These are phyloP conservation scores for Melinopterus prodromus DNA, from an alignment of 2,888 invertebrate genomes.

Conservation along the genomic window DNA sequence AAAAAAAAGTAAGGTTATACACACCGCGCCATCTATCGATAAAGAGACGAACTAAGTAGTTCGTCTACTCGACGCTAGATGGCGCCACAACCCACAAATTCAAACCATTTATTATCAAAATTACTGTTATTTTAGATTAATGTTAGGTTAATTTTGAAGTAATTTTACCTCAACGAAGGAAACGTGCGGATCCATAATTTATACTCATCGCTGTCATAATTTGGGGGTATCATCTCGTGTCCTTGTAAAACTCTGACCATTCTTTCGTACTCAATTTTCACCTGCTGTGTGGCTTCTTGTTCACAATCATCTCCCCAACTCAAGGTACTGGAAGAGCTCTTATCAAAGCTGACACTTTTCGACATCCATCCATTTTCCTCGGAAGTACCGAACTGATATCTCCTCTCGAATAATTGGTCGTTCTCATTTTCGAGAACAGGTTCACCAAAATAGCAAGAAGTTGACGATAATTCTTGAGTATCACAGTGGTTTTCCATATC, in stretches of 20 bases:
- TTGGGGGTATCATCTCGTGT: slow-evolving; percentile 62
- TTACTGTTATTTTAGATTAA: not conserved
- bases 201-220: slow-evolving; percentile 66
- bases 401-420: slow-evolving; percentile 6
- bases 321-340: slow-evolving; percentile 57
- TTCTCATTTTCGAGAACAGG: slow-evolving; percentile 5
- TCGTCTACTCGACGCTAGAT: not conserved
- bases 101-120: not conserved
- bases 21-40: not conserved
- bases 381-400: not conserved
- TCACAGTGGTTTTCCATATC: slow-evolving; percentile 7
- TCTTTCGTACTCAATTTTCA: slow-evolving; percentile 66
- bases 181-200: slow-evolving; percentile 67
- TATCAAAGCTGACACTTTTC: slow-evolving; percentile 39
- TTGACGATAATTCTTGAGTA: not conserved
- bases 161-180: slow-evolving; percentile 65
- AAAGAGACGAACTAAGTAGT: not conserved
- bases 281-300: slow-evolving; percentile 62
- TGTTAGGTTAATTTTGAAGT: not conserved
- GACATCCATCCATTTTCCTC: slow-evolving; percentile 11
- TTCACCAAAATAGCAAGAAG: slow-evolving; percentile 26
- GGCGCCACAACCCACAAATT: not conserved
- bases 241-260: slow-evolving; percentile 67
- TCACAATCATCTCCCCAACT: slow-evolving; percentile 65
- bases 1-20: not conserved